Evolutionary conservation across 1,140 invertebrate genomes (phyloP), one percentile per base, ranked within the genome.

Genomic region (Drepana arcuata): DNA sequence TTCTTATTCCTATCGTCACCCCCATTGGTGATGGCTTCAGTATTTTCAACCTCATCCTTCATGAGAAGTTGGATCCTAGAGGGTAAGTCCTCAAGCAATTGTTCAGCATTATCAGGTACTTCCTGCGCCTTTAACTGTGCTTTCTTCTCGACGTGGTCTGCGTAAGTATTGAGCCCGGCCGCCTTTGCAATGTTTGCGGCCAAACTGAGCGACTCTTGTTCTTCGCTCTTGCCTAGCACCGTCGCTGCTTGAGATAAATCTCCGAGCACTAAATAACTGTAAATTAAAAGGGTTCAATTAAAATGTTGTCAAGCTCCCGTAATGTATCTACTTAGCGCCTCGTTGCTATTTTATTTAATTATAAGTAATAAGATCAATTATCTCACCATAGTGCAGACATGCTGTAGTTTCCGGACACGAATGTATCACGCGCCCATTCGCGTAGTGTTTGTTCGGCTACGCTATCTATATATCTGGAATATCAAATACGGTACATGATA

Each of bases 111-210:
- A 9, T 38, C 27, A 10, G 14, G 10, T 16, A 16, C 9, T 1
- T 16, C 3, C 14, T 6, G 26, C 4, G 7, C 14, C 24, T 21
- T 9, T 21, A 5, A 5, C 18, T 23, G 32, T 7, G 14, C 34
- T 25, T 39, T 45, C 9, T 65, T 61, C 14, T 54, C 47, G 1
- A 82, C 46, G 28, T 77, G 69, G 5, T 56, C 61, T 1, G 75
- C 72, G 28, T 70, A 68, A 2, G 59, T 65, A 7, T 37, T 39
- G 6, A 69, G 69, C 7, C 75, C 78, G 3, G 51, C 45, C 1
- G 55, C 21, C 28, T 74, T 75, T 1, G 81, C 79, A 3, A 83
- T 41, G 0, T 74, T 65, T 1, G 68, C 58, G 2, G 81, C 73
- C 9, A 83, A 43, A 13, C 49, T 53, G 2, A 82, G 48, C 28